Percentiles rank a stretch among this genome's conserved stretches.
These are phyloP conservation scores for Noctua janthina DNA, from an alignment of 2,888 invertebrate genomes.

Conservation along the genomic window DNA sequence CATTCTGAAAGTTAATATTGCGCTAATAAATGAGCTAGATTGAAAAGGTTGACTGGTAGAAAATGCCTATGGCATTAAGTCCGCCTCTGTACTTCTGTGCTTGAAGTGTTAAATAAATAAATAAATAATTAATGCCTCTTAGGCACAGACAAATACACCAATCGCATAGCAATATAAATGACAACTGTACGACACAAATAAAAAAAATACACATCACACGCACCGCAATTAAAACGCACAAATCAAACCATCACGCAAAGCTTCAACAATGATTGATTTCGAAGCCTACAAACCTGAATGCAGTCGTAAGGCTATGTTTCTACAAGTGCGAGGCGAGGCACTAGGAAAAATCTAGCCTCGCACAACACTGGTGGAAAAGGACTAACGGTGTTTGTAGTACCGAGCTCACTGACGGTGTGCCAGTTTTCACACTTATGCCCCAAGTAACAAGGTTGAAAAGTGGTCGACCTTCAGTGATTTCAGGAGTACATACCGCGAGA, in stretches of 20 bases:
- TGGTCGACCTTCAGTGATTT: no score
- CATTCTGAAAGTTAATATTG: neutral
- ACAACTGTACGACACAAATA: neutral
- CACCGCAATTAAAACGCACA: conserved; percentile 22
- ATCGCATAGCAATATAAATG: neutral
- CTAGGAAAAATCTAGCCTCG: neutral
- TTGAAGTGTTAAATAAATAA: no score
- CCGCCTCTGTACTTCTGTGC: no score
- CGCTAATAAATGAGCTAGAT: neutral
- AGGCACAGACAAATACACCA: neutral
- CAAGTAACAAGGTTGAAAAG: no score
- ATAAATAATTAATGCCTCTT: neutral
- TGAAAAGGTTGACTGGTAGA: no score
- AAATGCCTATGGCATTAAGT: no score
- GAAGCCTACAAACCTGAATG: conserved; percentile 44
- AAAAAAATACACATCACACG: neutral
- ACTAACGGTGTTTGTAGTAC: neutral
- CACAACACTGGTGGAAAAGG: neutral
- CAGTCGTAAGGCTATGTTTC: neutral
- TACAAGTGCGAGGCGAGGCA: no score
- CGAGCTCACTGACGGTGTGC: no score
- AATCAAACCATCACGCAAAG: conserved; percentile 22
- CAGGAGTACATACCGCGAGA: neutral
- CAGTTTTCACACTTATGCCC: no score
- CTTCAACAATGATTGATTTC: conserved; percentile 22